Conservation (phyloP, 2,888 invertebrate species). For the Epirrita christyi region DNA sequence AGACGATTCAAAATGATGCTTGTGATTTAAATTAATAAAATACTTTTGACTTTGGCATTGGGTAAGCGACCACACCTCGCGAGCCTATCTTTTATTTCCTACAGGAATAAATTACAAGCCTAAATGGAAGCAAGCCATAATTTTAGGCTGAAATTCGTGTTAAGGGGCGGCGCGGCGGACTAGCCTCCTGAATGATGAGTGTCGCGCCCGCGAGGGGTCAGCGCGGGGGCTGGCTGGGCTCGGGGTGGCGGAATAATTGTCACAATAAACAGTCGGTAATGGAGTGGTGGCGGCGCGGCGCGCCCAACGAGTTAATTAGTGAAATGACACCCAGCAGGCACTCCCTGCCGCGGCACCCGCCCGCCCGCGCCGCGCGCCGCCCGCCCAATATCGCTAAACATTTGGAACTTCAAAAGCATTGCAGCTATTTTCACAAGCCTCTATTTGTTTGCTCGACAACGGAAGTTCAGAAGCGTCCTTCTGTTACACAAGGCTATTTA, state of each 20-base stretch:
- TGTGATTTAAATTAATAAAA: too few relatives aligned
- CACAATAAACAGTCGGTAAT: constrained; percentile 79
- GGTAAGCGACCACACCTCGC: background rate
- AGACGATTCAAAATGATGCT: too few relatives aligned
- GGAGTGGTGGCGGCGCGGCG: constrained; percentile 60
- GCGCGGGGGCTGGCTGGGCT: constrained; percentile 9
- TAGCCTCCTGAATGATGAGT: constrained; percentile 22
- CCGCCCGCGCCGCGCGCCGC: too few relatives aligned
- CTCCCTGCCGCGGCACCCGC: constrained; percentile 23
- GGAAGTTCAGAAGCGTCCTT: background rate
- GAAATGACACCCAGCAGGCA: constrained; percentile 57
- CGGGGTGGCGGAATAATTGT: constrained; percentile 65
- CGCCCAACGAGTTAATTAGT: constrained; percentile 71
- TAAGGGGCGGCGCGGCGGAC: constrained; percentile 9
- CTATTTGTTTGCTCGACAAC: background rate
- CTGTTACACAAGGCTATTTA: background rate
- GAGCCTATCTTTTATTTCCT: constrained; percentile 6
- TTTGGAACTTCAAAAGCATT: background rate
- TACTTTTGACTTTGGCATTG: too few relatives aligned
- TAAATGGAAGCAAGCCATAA: constrained; percentile 26
- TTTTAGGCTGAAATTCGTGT: constrained; percentile 18
- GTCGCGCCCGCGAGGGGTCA: constrained; percentile 4
- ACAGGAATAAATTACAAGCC: constrained; percentile 16
- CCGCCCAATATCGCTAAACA: too few relatives aligned
- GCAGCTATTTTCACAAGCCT: background rate